Evolutionary conservation across 2,113 vertebrate species (phyloP), one percentile per base, ranked within the genome.

Genomic region (Poeciliopsis retropinna): DNA sequence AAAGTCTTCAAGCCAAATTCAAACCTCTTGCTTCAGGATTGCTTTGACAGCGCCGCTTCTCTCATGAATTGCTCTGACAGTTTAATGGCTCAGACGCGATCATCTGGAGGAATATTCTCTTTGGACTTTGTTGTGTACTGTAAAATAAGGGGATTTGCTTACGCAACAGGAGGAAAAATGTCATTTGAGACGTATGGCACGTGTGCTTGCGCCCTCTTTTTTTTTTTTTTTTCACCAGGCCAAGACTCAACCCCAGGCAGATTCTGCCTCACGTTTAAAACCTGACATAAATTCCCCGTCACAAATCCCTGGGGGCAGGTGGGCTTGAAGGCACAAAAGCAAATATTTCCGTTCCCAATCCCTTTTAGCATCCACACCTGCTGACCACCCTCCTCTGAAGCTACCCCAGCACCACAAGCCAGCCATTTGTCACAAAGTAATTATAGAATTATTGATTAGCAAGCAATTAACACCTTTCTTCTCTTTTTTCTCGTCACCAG

Each of bases 341-440:
- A 94, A 95, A 95, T 94, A 94, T 95, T 94, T 95, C 93, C 93
- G 88, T 94, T 94, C 87, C 89, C 88, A 89, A 92, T 93, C 91
- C 91, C 85, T 88, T 92, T 89, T 84, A 93, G 90, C 91, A 87
- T 89, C 87, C 87, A 80, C 87, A 87, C 90, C 85, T 87, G 80
- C 88, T 89, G 85, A 89, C 80, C 85, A 61, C 69, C 75, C 76
- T 75, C 81, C 76, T 71, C 78, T 82, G 76, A 91, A 91, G 81
- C 85, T 85, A 90, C 78, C 79, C 85, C 62, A 81, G 80, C 91
- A 91, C 92, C 87, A 83, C 91, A 63, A 93, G 93, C 92, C 84
- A 92, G 89, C 92, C 91, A 95, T 95, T 95, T 94, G 93, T 95
- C 93, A 95, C 93, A 95, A 95, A 95, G 94, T 95, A 94, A 95